Evolutionary conservation across 1,140 invertebrate genomes (phyloP), one percentile per base, ranked within the genome.

Genomic region (Aphelenchoides besseyi): DNA sequence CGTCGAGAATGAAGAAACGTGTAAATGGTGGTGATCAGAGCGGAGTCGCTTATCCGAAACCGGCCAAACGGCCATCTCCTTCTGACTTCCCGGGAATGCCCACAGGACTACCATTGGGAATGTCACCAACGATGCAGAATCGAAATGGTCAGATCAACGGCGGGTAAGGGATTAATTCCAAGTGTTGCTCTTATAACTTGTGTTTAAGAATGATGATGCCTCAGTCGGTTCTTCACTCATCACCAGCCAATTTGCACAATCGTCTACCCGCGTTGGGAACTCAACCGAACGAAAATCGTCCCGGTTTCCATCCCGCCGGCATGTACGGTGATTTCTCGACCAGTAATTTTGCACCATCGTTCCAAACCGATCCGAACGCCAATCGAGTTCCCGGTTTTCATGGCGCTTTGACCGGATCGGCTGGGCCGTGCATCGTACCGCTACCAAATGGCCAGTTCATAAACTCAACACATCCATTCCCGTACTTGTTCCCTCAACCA

Each of bases 1-100:
- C 55, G 55, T 8, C 55, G 5, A 28, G 55, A 28, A 59, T 59
- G 55, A 59, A 59, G 55, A 59, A 59, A 23, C 55, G 55, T 12
- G 26, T 5, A 33, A 5, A 18, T 33, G 55, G 23, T 33, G 55
- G 18, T 12, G 55, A 28, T 28, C 18, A 5, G 5, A 8, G 18
- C 18, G 5, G 5, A 59, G 18, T 8, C 18, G 55, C 5, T 8
- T 59, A 5, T 5, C 55, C 55, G 55, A 59, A 59, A 23, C 55
- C 55, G 18, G 55, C 55, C 55, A 59, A 59, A 18, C 55, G 55
- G 18, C 55, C 55, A 28, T 8, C 5, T 33, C 55, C 55, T 5
- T 5, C 55, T 33, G 55, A 59, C 41, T 48, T 48, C 23, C 12
- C 41, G 41, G 41, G 41, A 12, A 48, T 48, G 41, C 12, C 12